A percentile compares a stretch with the other conserved stretches of the same genome.
phyloP scores from a whole-genome alignment of 2,797 vertebrate genomes.

The Apodemus agrarius region DNA sequence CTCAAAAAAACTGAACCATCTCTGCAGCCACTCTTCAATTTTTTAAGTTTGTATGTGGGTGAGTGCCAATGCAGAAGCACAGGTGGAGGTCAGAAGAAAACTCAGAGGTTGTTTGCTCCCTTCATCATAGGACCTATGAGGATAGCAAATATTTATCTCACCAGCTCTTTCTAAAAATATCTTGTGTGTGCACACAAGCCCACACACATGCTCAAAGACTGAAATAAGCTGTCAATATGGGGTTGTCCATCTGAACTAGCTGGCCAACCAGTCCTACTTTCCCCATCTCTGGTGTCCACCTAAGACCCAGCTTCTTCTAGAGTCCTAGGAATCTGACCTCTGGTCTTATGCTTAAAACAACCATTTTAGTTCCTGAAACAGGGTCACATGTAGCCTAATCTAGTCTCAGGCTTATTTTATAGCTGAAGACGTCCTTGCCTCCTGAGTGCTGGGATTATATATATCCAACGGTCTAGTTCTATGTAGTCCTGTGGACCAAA shows the following conservation, averaged over 20 bases:
- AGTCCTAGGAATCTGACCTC: background rate
- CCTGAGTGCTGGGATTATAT: background rate
- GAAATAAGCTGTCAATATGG: background rate
- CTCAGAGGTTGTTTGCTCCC: no score
- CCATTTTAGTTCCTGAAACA: background rate
- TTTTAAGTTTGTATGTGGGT: background rate
- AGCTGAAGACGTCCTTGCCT: background rate
- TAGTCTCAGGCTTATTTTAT: background rate
- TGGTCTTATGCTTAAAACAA: background rate
- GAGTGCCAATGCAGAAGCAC: background rate
- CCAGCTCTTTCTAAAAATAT: background rate
- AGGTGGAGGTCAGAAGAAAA: background rate
- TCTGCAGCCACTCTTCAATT: no score
- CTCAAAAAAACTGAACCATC: background rate
- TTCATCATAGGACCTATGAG: background rate
- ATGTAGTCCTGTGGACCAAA: background rate
- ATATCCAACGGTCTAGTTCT: background rate
- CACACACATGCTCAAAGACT: background rate
- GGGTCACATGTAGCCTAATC: background rate
- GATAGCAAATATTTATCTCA: background rate
- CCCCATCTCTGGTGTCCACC: background rate
- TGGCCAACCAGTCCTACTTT: background rate
- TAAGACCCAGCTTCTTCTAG: background rate
- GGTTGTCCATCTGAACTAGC: background rate
- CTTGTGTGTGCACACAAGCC: background rate